Conservation (phyloP, 2,888 invertebrate species). For the Lymantria dispar region DNA sequence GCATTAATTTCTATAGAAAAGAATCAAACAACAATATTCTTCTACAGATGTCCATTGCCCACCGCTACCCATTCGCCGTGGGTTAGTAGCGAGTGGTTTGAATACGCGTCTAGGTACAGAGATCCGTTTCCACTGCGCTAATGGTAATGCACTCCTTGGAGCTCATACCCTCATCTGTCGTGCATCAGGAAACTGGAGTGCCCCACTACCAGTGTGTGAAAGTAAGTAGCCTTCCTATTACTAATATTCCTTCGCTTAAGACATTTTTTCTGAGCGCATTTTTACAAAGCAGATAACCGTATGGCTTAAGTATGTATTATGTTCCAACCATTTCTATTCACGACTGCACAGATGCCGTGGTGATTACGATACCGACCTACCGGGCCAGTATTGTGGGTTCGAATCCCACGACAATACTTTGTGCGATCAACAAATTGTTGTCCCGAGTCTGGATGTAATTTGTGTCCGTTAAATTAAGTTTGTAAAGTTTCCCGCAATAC, state of each 20-base stretch:
- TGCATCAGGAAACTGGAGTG: constrained; percentile 94
- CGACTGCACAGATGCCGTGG: too few species aligned
- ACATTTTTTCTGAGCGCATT: not conserved
- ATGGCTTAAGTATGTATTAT: too few species aligned
- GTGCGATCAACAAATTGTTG: too few species aligned
- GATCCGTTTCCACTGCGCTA: constrained; percentile 88
- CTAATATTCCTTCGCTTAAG: not conserved
- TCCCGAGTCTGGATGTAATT: too few species aligned
- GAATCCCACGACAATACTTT: too few species aligned
- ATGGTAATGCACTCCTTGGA: constrained; percentile 91
- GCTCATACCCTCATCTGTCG: constrained; percentile 87
- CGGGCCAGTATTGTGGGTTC: too few species aligned
- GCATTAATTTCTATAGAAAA: too few species aligned
- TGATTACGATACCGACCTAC: too few species aligned
- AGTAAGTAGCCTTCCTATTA: constrained; percentile 75
- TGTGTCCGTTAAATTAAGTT: too few species aligned
- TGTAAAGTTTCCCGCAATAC: too few species aligned
- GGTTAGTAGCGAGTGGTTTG: constrained; percentile 86
- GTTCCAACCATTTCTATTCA: too few species aligned
- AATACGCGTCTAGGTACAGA: constrained; percentile 89
- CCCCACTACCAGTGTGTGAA: constrained; percentile 91
- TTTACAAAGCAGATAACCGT: too few species aligned
- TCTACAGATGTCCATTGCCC: constrained; percentile 88
- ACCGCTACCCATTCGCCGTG: constrained; percentile 87
- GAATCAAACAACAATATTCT: not conserved